Percentiles rank a stretch among this genome's conserved stretches.
phyloP scores from a whole-genome alignment of 1,140 invertebrate genomes.

The Diorhabda sublineata region DNA sequence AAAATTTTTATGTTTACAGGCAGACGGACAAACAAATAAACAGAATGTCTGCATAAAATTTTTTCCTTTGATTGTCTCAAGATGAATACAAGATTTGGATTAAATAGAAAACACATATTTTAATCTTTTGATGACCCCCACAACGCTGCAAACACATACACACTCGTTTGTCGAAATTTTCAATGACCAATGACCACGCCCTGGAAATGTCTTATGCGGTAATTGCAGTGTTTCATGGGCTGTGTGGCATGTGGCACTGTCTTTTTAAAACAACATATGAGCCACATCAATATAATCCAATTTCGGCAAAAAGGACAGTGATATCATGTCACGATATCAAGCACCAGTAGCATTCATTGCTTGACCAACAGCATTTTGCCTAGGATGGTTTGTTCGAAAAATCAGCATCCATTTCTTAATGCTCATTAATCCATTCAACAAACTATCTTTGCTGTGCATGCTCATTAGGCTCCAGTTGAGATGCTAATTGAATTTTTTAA shows the following conservation, averaged over 20 bases:
- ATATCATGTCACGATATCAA: slow-evolving; percentile 22
- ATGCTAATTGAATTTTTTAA: not conserved
- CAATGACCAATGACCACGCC: not conserved
- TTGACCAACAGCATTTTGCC: not conserved
- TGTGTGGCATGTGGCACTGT: not conserved
- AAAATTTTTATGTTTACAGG: too few species aligned
- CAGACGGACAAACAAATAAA: too few species aligned
- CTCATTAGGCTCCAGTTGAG: not conserved
- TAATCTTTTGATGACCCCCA: not conserved
- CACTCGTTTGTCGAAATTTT: slow-evolving; percentile 5
- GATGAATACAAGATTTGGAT: too few species aligned
- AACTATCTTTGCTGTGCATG: not conserved
- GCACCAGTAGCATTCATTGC: slow-evolving; percentile 17
- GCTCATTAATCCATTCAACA: not conserved
- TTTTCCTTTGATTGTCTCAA: too few species aligned
- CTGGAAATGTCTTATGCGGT: not conserved
- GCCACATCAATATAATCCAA: slow-evolving; percentile 21
- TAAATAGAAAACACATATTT: too few species aligned
- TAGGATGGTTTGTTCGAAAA: not conserved
- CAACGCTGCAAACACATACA: not conserved
- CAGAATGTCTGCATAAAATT: too few species aligned
- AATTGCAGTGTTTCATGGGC: not conserved
- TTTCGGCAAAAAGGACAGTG: slow-evolving; percentile 22
- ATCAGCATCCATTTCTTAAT: not conserved
- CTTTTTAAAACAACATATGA: not conserved